A percentile compares a stretch with the other conserved stretches of the same genome.
Evolutionary conservation across 30 jellyfish, hydroid and myxozoan genomes (phyloP).

Genomic region (Sanderia malayensis): DNA sequence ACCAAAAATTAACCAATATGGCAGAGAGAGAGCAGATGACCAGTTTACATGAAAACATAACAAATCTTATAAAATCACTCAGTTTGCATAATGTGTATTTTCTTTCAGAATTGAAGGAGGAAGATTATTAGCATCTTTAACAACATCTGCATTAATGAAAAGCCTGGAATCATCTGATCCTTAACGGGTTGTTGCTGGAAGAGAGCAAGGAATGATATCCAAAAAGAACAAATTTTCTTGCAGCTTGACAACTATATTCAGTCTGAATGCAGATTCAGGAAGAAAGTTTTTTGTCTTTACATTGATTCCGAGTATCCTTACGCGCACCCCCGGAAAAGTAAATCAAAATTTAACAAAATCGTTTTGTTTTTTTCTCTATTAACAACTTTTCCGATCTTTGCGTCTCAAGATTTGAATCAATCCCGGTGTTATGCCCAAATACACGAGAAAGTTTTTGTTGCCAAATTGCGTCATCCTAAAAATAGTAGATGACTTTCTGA

Average conservation of each 20-base stretch:
- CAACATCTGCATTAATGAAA: constrained; percentile 32
- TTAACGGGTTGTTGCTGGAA: neutral
- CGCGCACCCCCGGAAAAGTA: neutral
- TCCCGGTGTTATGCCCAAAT: too few species aligned
- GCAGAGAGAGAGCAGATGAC: too few species aligned
- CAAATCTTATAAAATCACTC: neutral
- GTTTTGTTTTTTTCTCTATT: neutral
- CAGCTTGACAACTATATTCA: neutral
- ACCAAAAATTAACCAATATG: too few species aligned
- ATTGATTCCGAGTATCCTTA: neutral
- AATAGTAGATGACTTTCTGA: too few species aligned
- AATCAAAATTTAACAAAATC: neutral
- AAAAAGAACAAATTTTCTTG: neutral
- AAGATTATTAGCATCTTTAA: constrained; percentile 3
- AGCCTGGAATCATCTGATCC: constrained; percentile 41
- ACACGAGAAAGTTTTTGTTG: too few species aligned
- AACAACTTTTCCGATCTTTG: neutral
- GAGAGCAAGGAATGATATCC: neutral
- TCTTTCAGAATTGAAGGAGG: constrained; percentile 4
- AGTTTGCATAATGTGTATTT: neutral
- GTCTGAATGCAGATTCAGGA: neutral
- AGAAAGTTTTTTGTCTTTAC: neutral
- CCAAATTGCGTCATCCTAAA: too few species aligned
- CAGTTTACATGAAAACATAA: too few species aligned
- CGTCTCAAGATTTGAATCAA: too few species aligned